Evolutionary conservation across 2,797 vertebrate genomes (phyloP), one percentile per base, ranked within the genome.

Genomic region (Chrysocyon brachyurus): DNA sequence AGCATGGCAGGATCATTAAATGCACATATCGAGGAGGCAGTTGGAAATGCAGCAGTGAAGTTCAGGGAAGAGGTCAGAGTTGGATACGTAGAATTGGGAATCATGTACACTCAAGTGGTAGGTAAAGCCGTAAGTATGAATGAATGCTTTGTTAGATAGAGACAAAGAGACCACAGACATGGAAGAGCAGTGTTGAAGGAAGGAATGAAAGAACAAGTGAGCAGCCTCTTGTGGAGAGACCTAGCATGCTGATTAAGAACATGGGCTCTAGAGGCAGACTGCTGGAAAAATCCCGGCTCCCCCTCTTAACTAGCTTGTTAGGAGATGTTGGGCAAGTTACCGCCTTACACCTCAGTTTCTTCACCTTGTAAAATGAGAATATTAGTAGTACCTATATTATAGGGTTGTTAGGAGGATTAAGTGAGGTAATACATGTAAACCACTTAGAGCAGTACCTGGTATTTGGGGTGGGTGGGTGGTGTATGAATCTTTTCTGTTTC

Each of bases 401-500:
- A 93, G 83, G 40, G 22, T 90, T 82, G 7, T 94, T 94, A 97
- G 57, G 90, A 93, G 15, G 64, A 93, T 72, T 95, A 88, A 91
- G 68, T 91, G 64, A 97, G 28, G 49, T 83, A 94, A 87, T 95
- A 94, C 70, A 19, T 91, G 73, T 85, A 89, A 94, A 93, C 82
- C 91, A 96, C 82, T 75, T 90, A 87, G 87, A 97, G 52, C 33
- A 95, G 87, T 96, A 86, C 93, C 87, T 97, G 75, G 54, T 97
- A 52, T 96, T 94, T 96, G 97, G 93, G 93, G 86, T 89, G 96
- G 82, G 52, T 2, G 40, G 96, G 91, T 78, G 59, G 36, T 94
- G 3, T 97, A 52, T 97, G 96, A 96, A 97, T 95, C 87, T 98
- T 91, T 98, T 97, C 83, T 98, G 84, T 98, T 98, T 97, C 81